Conservation (phyloP, 2,797 vertebrate species). For the Coregonus suidteri region DNA sequence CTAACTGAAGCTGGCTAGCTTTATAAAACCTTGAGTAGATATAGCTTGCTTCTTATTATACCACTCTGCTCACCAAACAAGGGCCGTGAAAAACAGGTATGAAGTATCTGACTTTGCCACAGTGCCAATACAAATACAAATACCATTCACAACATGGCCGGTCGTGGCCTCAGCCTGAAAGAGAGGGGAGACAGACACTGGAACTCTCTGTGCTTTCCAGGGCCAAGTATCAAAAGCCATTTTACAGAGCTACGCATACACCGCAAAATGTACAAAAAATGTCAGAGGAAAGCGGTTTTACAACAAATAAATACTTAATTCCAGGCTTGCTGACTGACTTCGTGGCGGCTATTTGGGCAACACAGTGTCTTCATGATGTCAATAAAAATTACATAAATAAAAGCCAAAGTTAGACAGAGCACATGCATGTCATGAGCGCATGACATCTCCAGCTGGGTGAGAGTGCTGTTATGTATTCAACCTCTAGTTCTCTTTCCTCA, state of each 20-base stretch:
- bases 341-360: not conserved
- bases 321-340: not conserved
- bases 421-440: not conserved
- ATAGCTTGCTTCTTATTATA: no score
- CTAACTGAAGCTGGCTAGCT: no score
- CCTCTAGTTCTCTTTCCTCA: conserved; percentile 14
- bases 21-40: no score
- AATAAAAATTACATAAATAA: not conserved
- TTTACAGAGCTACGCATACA: not conserved
- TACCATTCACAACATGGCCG: not conserved
- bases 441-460: not conserved
- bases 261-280: not conserved
- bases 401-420: not conserved
- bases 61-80: not conserved
- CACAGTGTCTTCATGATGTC: not conserved
- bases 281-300: not conserved
- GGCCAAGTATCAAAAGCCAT: not conserved
- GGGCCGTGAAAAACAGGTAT: not conserved
- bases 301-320: not conserved
- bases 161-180: not conserved
- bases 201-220: not conserved
- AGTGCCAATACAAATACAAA: not conserved
- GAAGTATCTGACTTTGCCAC: not conserved
- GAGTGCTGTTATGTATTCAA: conserved; percentile 1
- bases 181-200: not conserved